These are phyloP conservation scores for Amphimedon queenslandica DNA, from an alignment of 37 sponge, comb jelly and placozoan species.

Conservation along the genomic window DNA sequence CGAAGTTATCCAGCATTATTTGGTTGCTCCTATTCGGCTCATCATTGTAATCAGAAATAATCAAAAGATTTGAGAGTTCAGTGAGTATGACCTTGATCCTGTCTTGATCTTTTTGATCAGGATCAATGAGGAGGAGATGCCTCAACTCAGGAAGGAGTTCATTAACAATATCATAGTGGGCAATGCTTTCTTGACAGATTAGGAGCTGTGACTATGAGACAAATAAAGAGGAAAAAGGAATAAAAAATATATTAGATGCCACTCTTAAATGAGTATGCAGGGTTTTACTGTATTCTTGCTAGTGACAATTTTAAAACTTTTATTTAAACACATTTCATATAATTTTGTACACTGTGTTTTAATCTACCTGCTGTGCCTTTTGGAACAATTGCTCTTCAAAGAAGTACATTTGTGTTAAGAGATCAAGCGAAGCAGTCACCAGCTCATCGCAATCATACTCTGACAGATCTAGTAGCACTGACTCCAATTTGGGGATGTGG, in stretches of 20 bases:
- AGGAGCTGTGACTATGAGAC: constrained; percentile 33
- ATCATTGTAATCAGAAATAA: background rate
- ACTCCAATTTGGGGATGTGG: background rate
- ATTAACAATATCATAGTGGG: background rate
- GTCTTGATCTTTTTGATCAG: background rate
- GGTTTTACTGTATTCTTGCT: no score
- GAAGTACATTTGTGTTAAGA: constrained; percentile 51
- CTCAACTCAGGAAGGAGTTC: background rate
- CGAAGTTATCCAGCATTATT: constrained; percentile 3
- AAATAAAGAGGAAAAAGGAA: no score
- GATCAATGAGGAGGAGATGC: background rate
- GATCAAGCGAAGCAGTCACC: constrained; percentile 32
- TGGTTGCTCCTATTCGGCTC: background rate
- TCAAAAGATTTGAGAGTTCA: background rate
- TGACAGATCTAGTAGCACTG: constrained; percentile 39
- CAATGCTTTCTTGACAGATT: background rate
- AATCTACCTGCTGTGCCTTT: constrained; percentile 21
- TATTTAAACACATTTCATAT: no score
- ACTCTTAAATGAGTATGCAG: no score
- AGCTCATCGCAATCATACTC: constrained; percentile 41
- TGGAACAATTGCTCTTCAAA: constrained; percentile 42
- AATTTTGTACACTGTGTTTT: no score
- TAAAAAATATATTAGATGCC: no score
- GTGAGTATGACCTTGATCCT: background rate
- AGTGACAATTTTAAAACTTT: no score